Percentiles rank a stretch among this genome's conserved stretches.
Conservation (phyloP, 2,797 vertebrate genomes). For the Diceros bicornis region DNA sequence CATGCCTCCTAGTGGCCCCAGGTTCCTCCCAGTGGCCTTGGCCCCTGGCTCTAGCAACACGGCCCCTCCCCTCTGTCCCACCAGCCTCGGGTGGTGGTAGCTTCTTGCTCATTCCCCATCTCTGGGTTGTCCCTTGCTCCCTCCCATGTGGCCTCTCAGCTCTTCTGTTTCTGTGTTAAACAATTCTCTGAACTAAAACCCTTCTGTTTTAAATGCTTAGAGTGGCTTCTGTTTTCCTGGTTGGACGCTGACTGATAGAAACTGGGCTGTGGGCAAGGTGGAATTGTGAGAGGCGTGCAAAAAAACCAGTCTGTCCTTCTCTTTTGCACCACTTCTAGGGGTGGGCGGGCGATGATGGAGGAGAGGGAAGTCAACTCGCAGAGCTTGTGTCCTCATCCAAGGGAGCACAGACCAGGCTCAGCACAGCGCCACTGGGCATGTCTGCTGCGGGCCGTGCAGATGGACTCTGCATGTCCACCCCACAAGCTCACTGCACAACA, state of each 20-base stretch:
- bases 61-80: not conserved
- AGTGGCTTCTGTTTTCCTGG: slow-evolving; percentile 10
- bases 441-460: not conserved
- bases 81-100: too few relatives aligned
- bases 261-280: not conserved
- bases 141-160: not conserved
- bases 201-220: not conserved
- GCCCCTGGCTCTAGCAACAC: rapidly evolving
- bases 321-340: not conserved
- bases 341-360: rapidly evolving
- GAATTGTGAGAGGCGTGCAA: not conserved
- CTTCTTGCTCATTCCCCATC: not conserved
- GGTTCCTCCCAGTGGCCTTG: not conserved
- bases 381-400: not conserved
- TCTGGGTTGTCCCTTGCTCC: not conserved
- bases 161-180: not conserved
- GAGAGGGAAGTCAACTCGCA: not conserved
- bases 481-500: not conserved
- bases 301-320: not conserved
- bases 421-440: not conserved
- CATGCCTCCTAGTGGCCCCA: not conserved
- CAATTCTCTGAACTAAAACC: not conserved
- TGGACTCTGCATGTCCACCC: not conserved
- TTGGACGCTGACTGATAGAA: not conserved
- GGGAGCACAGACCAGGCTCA: not conserved